Conservation (phyloP, 2,888 invertebrate genomes). For the Sisyra nigra region DNA sequence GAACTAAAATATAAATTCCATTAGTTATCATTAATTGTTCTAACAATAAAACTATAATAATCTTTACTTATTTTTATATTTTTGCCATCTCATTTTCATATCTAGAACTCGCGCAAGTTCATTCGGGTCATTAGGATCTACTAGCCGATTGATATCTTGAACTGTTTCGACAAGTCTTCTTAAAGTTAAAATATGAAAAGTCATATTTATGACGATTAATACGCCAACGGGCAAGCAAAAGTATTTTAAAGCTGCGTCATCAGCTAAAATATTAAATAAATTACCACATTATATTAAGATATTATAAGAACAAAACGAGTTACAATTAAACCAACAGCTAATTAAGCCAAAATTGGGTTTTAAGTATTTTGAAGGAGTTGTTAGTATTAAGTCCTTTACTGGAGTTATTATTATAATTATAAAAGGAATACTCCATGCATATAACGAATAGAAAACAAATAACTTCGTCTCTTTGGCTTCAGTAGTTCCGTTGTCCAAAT, state of each 20-base stretch:
- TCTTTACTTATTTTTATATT: conserved; percentile 32
- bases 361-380: conserved; percentile 38
- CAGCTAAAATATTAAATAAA: conserved; percentile 35
- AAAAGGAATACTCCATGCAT: conserved; percentile 13
- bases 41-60: neutral
- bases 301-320: conserved; percentile 23
- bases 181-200: conserved; percentile 37
- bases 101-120: conserved; percentile 15
- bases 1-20: conserved; percentile 24
- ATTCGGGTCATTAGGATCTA: conserved; percentile 1
- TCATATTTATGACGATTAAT: conserved; percentile 33
- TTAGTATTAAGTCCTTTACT: conserved; percentile 38
- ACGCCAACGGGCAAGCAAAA: conserved; percentile 44
- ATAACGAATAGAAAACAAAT: conserved; percentile 12
- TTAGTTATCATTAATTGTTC: neutral
- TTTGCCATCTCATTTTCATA: conserved; percentile 28
- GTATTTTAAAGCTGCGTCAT: conserved; percentile 38
- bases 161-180: conserved; percentile 26
- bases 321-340: conserved; percentile 45
- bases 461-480: conserved; percentile 9
- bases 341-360: conserved; percentile 40
- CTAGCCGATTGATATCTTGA: conserved; percentile 3
- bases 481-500: neutral
- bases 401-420: conserved; percentile 23
- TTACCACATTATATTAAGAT: neutral